Base-by-base conservation (phyloP, 2,888 invertebrate genomes). In the Amiota minor region DNA sequence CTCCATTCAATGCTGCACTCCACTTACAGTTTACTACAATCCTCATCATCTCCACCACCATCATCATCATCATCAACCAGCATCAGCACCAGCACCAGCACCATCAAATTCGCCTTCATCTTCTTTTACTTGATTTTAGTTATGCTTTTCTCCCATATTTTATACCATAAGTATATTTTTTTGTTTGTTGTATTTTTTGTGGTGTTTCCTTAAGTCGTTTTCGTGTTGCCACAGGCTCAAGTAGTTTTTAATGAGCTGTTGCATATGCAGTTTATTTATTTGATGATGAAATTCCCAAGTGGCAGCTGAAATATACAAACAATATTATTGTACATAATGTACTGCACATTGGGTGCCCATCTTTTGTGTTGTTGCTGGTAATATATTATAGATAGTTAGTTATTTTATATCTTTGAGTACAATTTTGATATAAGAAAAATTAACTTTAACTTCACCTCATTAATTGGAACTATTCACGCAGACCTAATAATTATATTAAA, bases 191-290 rank as follows among this genome's bases (percentile, higher is more conserved):
- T 45, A 35, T 23, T 12, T 46, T 9, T 18, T n/a, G 59, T 18
- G 16, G 59, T 16, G 45, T 65, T 56, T 56, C 12, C 59, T 71
- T 47, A 46, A 72, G 72, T 69, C 61, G 64, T 35, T 72, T 82
- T 76, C 78, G 77, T 79, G 79, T 73, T 78, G 80, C 78, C 80
- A 73, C 78, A 76, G 80, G 77, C 80, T 80, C 80, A 81, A 83
- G 85, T 81, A 78, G 75, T 78, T 83, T 82, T 84, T 83, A 83
- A 83, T 83, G 83, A 83, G 83, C 85, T 83, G 83, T 81, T 83
- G 83, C 84, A 81, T 83, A 83, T 83, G 82, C 84, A 84, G 82
- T 83, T 82, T 82, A 82, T 84, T 84, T 79, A 83, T 80, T 83
- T 83, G 84, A 81, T 78, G 84, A 84, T 80, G 84, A 82, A 84